These are phyloP conservation scores for Cotesia congregata DNA, from an alignment of 2,888 invertebrate genomes.

Conservation along the genomic window DNA sequence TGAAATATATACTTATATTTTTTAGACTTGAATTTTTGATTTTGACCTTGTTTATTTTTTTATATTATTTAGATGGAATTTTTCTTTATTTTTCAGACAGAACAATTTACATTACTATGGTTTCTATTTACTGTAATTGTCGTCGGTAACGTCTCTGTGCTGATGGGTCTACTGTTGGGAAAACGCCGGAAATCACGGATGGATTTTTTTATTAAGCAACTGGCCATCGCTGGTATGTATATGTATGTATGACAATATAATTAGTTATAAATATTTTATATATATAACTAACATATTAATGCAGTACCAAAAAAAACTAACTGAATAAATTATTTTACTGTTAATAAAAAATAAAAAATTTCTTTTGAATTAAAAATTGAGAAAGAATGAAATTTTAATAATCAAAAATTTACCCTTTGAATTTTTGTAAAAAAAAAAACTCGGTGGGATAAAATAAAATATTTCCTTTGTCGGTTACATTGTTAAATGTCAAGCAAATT, in stretches of 20 bases:
- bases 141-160: constrained; percentile 88
- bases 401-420: too few relatives aligned
- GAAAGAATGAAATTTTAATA: too few relatives aligned
- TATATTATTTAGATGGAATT: background rate
- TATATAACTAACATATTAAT: background rate
- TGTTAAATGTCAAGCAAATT: background rate
- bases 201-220: constrained; percentile 96
- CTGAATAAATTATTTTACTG: too few relatives aligned
- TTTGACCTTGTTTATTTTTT: background rate
- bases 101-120: constrained; percentile 90
- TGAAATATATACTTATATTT: background rate
- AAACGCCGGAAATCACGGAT: constrained; percentile 91
- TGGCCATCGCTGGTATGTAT: constrained; percentile 87
- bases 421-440: background rate
- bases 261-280: background rate
- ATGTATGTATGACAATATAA: constrained; percentile 6
- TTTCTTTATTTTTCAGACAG: constrained; percentile 76
- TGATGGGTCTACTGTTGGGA: constrained; percentile 85
- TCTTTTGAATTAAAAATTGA: too few relatives aligned
- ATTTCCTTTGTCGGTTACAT: background rate
- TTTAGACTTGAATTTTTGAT: background rate
- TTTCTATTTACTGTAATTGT: constrained; percentile 88
- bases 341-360: too few relatives aligned
- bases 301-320: background rate
- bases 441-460: background rate